Evolutionary conservation across 2,888 invertebrate species (phyloP).

Genomic region (Parasteatoda lunata): DNA sequence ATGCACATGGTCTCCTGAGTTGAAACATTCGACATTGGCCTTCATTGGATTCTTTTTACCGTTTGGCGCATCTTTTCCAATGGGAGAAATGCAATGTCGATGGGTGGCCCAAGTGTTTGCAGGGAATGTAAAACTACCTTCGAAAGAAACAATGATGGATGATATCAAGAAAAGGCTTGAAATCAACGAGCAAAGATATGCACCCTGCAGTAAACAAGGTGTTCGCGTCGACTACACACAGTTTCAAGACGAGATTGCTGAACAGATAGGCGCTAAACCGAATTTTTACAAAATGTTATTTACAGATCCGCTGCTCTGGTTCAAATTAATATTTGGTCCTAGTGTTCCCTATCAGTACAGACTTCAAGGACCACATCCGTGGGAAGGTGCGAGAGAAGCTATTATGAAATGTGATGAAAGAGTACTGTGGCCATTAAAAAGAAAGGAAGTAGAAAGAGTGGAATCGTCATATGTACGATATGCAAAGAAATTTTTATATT

Average conservation of each 20-base stretch:
- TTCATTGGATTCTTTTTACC: constrained; percentile 71
- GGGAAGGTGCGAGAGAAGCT: no score
- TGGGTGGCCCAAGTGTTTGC: constrained; percentile 49
- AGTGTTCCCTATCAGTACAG: no score
- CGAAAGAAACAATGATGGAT: constrained; percentile 45
- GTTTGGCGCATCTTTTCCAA: constrained; percentile 67
- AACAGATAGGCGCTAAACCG: constrained; percentile 74
- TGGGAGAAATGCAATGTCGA: constrained; percentile 69
- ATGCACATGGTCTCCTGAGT: constrained; percentile 70
- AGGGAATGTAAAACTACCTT: constrained; percentile 33
- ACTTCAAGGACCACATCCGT: constrained; percentile 73
- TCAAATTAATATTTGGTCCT: constrained; percentile 65
- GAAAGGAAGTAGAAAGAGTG: no score
- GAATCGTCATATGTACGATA: no score
- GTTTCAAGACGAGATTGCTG: constrained; percentile 76
- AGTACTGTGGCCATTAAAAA: constrained; percentile 74
- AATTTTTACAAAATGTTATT: constrained; percentile 72
- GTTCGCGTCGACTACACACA: constrained; percentile 70
- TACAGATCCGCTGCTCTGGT: constrained; percentile 71
- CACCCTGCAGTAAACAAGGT: constrained; percentile 13
- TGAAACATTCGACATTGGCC: constrained; percentile 71
- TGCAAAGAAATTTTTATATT: no score
- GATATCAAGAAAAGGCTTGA: constrained; percentile 18
- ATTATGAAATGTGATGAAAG: constrained; percentile 73
- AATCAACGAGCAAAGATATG: constrained; percentile 4